Base-by-base conservation (phyloP, 2,113 vertebrate genomes). In the Meleagris gallopavo region DNA sequence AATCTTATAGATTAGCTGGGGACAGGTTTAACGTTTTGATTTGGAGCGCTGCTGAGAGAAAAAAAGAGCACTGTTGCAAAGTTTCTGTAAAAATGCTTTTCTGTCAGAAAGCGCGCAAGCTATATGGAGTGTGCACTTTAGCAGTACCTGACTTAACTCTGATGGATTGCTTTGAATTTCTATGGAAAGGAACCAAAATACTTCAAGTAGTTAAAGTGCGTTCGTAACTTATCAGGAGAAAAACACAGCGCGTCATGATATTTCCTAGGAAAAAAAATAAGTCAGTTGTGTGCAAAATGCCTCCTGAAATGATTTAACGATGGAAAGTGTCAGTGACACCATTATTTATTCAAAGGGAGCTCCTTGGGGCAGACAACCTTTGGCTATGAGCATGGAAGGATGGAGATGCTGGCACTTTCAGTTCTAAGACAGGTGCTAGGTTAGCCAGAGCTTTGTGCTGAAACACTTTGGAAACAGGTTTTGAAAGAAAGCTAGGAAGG, bases 381-480 rank as follows among this genome's bases (percentile, higher is more conserved):
- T 32, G 30, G 55, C 55, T 58, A 20, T 58, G 32, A 58, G 55
- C 32, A 12, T 7, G 32, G 30, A 58, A 58, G 55, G 32, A 19
- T 58, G 55, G 55, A n/a, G 55, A 58, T 20, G 32, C 10, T 12
- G 55, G 30, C 32, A n/a, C 55, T n/a, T 58, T 19, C 10, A 21
- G 18, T n/a, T n/a, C 32, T 58, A 20, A n/a, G 55, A 7, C 7
- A 17, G 55, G 55, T n/a, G 30, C 30, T n/a, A 13, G 55, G 55
- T 58, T 58, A 58, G 32, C 32, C 55, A 32, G 18, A 32, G 32
- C 55, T 20, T n/a, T n/a, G 12, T 55, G 29, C 54, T 55, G 54
- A 55, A 30, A n/a, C 55, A 20, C 32, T 81, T 11, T 40, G 62
- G 83, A 96, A 96, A 93, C 81, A 93, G 75, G 88, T 90, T 93